Conservation (phyloP, 2,113 vertebrate genomes). For the Macroglossus sobrinus region DNA sequence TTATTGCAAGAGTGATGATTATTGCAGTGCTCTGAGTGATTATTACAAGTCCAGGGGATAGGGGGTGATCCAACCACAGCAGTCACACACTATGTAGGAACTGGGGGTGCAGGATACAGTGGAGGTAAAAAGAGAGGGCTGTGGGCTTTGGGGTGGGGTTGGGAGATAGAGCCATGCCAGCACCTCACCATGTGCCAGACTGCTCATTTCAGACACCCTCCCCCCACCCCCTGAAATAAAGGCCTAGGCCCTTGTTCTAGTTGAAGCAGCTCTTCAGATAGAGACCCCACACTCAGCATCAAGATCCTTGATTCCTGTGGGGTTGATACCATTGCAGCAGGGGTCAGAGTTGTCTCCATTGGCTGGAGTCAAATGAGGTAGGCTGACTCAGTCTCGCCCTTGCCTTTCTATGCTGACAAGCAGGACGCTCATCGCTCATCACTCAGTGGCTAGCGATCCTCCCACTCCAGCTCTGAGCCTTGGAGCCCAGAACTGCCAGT, state of each 20-base stretch:
- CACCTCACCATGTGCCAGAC: neutral
- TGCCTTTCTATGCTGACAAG: neutral
- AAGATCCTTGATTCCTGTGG: slow-evolving; percentile 33
- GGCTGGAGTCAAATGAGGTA: slow-evolving; percentile 67
- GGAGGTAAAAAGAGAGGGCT: neutral
- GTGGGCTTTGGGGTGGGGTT: neutral
- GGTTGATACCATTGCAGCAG: neutral
- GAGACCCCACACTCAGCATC: slow-evolving; percentile 42
- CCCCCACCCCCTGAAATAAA: neutral
- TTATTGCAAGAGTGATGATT: neutral
- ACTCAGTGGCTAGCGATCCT: neutral
- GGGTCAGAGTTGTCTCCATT: slow-evolving; percentile 21
- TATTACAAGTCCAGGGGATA: neutral
- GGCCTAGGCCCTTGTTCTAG: slow-evolving; percentile 7
- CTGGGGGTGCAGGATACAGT: neutral
- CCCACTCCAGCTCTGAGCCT: neutral
- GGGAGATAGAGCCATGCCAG: slow-evolving; percentile 22
- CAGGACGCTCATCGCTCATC: too few species aligned
- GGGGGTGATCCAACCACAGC: neutral
- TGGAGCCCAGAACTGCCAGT: neutral
- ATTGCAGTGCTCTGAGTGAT: neutral
- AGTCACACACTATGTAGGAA: neutral
- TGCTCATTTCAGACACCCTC: neutral
- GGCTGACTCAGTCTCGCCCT: neutral
- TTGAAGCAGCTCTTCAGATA: slow-evolving; percentile 61